These are phyloP conservation scores for Macropis europaea DNA, from an alignment of 2,888 invertebrate species.

Conservation along the genomic window DNA sequence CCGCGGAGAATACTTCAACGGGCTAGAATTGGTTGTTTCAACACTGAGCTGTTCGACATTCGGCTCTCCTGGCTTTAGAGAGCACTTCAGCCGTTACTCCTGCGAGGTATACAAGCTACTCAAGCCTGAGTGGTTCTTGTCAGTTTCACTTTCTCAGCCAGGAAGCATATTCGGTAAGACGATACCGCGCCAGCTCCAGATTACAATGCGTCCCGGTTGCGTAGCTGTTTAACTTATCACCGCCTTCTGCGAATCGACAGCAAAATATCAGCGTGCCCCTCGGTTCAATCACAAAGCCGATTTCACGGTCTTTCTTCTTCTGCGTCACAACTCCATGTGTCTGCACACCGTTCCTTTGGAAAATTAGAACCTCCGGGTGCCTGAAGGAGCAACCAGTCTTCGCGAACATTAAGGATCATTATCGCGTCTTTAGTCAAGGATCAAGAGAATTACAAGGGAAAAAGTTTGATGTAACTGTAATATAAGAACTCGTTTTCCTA, in stretches of 20 bases:
- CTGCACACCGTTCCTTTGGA: not conserved
- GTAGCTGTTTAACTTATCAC: constrained; percentile 32
- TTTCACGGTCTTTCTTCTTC: not conserved
- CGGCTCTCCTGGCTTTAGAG: constrained; percentile 51
- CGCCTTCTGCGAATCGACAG: constrained; percentile 9
- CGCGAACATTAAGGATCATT: no score
- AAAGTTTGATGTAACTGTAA: no score
- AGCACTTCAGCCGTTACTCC: constrained; percentile 58
- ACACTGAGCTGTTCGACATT: constrained; percentile 59
- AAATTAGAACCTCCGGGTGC: constrained; percentile 2
- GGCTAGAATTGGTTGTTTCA: constrained; percentile 61
- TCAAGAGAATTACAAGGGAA: not conserved
- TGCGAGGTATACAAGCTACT: constrained; percentile 56
- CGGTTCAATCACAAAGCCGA: not conserved
- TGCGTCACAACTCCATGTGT: not conserved
- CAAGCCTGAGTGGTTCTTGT: constrained; percentile 57
- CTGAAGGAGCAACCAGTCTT: no score
- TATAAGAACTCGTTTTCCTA: no score
- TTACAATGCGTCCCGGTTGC: constrained; percentile 39
- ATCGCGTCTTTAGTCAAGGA: constrained; percentile 15
- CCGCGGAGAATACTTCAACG: constrained; percentile 60
- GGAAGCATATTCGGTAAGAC: constrained; percentile 59
- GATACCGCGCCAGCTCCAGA: constrained; percentile 36
- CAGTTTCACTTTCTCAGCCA: constrained; percentile 56
- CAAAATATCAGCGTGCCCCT: constrained; percentile 10